Evolutionary conservation across 2,888 invertebrate species (phyloP).

Genomic region (Sesia bembeciformis): DNA sequence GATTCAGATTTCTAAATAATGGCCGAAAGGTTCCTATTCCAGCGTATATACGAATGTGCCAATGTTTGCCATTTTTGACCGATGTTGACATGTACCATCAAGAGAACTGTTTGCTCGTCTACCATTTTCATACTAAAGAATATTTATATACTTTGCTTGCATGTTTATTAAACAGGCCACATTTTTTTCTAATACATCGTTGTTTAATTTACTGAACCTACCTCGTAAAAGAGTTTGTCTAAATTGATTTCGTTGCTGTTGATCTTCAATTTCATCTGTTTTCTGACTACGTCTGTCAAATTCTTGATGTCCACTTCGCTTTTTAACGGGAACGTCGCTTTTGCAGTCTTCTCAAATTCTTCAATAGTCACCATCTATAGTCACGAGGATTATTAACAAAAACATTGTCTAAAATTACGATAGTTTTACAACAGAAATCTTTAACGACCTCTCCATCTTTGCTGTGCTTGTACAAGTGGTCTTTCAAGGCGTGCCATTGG

Average conservation of each 20-base stretch:
- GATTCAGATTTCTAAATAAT: too few relatives aligned
- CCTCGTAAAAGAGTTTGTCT: constrained; percentile 63
- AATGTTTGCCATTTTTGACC: too few relatives aligned
- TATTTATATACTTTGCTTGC: too few relatives aligned
- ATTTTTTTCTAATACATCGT: too few relatives aligned
- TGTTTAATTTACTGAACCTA: constrained; percentile 9
- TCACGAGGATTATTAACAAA: background rate
- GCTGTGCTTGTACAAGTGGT: constrained; percentile 31
- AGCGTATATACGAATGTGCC: too few relatives aligned
- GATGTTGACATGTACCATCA: too few relatives aligned
- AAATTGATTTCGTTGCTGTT: constrained; percentile 44
- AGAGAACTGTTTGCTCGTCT: too few relatives aligned
- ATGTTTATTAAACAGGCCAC: too few relatives aligned
- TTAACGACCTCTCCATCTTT: constrained; percentile 36
- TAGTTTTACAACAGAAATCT: background rate
- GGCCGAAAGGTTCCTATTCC: too few relatives aligned
- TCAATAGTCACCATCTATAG: constrained; percentile 51
- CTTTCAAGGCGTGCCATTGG: constrained; percentile 43
- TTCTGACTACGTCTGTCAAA: constrained; percentile 48
- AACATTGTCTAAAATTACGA: background rate
- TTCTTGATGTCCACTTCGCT: constrained; percentile 67
- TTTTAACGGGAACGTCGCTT: constrained; percentile 55
- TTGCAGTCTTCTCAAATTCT: constrained; percentile 55
- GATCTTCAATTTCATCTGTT: constrained; percentile 59
- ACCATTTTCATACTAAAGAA: too few relatives aligned